Evolutionary conservation across 2,113 vertebrate species (phyloP).

Genomic region (Bettongia penicillata): DNA sequence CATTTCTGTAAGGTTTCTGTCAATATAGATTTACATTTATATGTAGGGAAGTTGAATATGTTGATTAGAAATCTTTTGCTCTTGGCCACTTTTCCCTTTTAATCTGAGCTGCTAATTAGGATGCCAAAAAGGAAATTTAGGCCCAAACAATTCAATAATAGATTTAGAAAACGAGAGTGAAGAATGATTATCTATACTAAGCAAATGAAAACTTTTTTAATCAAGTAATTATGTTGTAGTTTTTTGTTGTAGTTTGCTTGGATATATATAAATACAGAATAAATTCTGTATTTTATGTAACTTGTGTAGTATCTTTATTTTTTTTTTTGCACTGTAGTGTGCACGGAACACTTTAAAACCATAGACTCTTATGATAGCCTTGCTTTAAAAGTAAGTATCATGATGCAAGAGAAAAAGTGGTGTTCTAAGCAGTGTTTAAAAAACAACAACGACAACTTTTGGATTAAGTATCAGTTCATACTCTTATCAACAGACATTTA

Average conservation of each 20-base stretch:
- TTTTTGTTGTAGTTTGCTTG: constrained; percentile 38
- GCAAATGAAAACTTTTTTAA: background rate
- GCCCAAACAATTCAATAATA: constrained; percentile 35
- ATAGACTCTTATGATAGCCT: background rate
- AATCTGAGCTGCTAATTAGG: constrained; percentile 10
- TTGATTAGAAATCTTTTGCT: constrained; percentile 34
- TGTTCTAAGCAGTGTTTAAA: background rate
- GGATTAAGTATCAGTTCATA: background rate
- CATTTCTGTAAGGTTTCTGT: constrained; percentile 1
- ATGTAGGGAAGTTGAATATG: constrained; percentile 35
- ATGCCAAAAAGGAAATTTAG: constrained; percentile 32
- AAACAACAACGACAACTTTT: background rate
- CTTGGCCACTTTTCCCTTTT: constrained; percentile 3
- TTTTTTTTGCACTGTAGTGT: background rate
- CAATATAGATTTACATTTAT: constrained; percentile 20
- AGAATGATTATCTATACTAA: constrained; percentile 12
- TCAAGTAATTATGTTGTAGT: background rate
- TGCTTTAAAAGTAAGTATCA: background rate
- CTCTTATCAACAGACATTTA: background rate
- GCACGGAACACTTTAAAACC: background rate
- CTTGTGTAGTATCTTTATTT: constrained; percentile 15
- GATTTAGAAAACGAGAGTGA: constrained; percentile 45
- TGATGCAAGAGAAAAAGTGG: background rate
- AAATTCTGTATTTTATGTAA: constrained; percentile 13
- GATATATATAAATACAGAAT: background rate